Evolutionary conservation across 2,113 vertebrate species (phyloP), one percentile per base, ranked within the genome.

Genomic region (Eidolon helvum): DNA sequence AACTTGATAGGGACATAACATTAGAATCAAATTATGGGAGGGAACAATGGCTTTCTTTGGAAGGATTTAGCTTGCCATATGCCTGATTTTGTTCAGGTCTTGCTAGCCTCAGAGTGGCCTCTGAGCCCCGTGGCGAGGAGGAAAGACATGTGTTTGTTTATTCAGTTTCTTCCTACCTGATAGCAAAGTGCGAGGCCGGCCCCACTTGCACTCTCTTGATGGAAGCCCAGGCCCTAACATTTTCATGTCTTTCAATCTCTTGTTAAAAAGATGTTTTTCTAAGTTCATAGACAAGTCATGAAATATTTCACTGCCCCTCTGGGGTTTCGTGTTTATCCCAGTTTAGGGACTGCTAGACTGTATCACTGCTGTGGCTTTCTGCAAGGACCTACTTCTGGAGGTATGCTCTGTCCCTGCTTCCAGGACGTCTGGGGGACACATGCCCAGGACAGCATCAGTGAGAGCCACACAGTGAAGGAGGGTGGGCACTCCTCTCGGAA

Each of bases 1-100:
- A 86, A 65, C 43, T 91, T 96, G 93, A 97, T 71, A 95, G 90
- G 68, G 71, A 50, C 68, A 95, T 68, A 94, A 75, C 35, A 77
- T 88, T 87, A 96, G 61, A 94, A 90, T 92, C 48, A 88, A 92
- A 97, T 85, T 53, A 94, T 53, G 45, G 65, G 86, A 92, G 92
- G 22, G 55, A 12, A 18, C 68, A 61, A 57, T 30, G 33, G n/a
- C 69, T 95, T 88, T 95, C n/a, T 89, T 38, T 63, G 33, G n/a
- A 82, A 91, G 66, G 77, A 90, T 30, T 86, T 24, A 59, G 80
- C 33, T 90, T 87, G n/a, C 43, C 69, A 95, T 66, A 55, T 88
- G 24, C 35, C 10, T 87, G 40, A 55, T 97, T 87, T 87, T 74
- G 26, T 74, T 71, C 63, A 48, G n/a, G 43, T 92, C 75, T 85